A percentile compares a stretch with the other conserved stretches of the same genome.
These are phyloP conservation scores for Polydrusus cervinus DNA, from an alignment of 2,888 invertebrate species.

Conservation along the genomic window DNA sequence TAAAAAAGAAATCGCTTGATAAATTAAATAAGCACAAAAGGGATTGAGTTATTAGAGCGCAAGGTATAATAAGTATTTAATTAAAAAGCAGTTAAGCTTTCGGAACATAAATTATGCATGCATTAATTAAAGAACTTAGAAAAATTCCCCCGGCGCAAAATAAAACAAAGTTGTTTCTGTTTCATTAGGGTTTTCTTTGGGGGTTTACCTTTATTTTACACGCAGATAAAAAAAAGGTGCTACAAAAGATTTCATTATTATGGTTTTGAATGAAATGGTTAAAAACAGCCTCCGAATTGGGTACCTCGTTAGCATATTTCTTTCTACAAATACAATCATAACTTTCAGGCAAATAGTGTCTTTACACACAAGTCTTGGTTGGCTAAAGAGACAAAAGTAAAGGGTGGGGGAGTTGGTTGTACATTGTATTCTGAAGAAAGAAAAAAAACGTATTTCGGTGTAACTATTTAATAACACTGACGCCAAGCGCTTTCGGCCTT, in stretches of 20 bases:
- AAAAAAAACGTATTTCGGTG: no score
- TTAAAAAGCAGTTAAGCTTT: constrained; percentile 53
- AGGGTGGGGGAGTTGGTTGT: no score
- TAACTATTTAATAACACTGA: no score
- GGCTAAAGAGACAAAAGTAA: no score
- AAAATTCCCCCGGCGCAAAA: constrained; percentile 16
- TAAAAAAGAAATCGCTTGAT: constrained; percentile 52
- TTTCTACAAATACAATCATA: no score
- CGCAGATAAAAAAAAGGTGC: neutral
- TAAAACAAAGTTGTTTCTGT: constrained; percentile 19
- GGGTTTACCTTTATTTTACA: neutral
- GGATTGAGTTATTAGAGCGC: constrained; percentile 43
- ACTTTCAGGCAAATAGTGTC: no score
- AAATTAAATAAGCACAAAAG: constrained; percentile 52
- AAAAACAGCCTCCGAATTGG: no score
- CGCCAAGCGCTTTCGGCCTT: no score
- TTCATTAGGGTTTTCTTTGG: constrained; percentile 6
- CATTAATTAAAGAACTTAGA: constrained; percentile 52
- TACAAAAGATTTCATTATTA: neutral
- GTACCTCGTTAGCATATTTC: no score
- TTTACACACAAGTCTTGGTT: no score
- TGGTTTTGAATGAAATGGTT: neutral
- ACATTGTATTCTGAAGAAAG: no score
- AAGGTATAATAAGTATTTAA: constrained; percentile 54
- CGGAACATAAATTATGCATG: constrained; percentile 53